Evolutionary conservation across 2,888 invertebrate genomes (phyloP).

Genomic region (Sisyra nigra): DNA sequence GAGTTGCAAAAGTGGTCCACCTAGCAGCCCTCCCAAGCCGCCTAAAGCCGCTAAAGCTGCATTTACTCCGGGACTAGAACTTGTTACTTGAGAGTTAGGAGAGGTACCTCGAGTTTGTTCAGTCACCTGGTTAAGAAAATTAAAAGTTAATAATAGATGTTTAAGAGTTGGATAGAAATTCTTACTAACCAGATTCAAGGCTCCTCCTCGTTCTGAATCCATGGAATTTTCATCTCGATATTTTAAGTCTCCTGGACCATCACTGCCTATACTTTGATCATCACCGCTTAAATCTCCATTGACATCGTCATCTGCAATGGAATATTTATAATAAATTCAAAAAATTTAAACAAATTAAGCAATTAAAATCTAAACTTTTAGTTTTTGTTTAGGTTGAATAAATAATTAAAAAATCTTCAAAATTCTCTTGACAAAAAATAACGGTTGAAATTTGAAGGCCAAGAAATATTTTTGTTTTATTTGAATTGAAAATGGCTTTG

Average conservation of each 20-base stretch:
- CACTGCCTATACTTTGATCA: constrained; percentile 41
- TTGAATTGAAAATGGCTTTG: too few relatives aligned
- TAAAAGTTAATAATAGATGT: background rate
- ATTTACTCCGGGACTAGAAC: constrained; percentile 23
- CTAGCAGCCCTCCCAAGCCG: constrained; percentile 25
- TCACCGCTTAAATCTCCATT: constrained; percentile 46
- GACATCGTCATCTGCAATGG: constrained; percentile 37
- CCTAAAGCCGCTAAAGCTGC: constrained; percentile 33
- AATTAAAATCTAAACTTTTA: constrained; percentile 2
- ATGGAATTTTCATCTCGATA: constrained; percentile 41
- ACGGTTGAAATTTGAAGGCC: too few relatives aligned
- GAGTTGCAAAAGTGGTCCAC: constrained; percentile 27
- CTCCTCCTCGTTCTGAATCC: constrained; percentile 42
- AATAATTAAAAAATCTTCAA: too few relatives aligned
- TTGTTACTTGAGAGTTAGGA: constrained; percentile 25
- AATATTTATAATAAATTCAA: constrained; percentile 3
- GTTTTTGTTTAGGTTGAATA: too few relatives aligned
- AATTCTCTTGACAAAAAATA: too few relatives aligned
- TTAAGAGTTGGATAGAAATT: background rate
- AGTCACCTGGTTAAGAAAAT: constrained; percentile 21
- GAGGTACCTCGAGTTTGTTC: constrained; percentile 21
- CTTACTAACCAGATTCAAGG: constrained; percentile 42
- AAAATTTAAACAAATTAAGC: background rate
- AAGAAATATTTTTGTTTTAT: too few relatives aligned
- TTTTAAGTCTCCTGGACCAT: constrained; percentile 33